These are phyloP conservation scores for Laupala kohalensis DNA, from an alignment of 1,140 invertebrate species.

Conservation along the genomic window DNA sequence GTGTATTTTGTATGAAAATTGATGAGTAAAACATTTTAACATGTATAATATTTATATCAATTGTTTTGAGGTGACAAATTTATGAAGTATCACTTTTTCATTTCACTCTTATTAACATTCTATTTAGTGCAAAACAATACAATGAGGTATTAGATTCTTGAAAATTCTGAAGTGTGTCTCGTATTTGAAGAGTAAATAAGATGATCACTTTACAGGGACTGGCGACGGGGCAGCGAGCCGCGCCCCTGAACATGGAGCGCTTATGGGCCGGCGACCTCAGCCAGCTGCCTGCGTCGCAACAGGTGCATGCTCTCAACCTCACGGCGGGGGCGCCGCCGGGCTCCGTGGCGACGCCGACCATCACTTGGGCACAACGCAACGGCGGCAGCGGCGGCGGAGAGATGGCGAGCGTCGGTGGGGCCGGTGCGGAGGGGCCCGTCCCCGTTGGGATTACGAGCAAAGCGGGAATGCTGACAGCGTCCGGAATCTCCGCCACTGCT, in stretches of 20 bases:
- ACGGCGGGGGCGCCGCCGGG: constrained; percentile 39
- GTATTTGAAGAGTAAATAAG: too few species aligned
- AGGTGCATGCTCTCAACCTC: constrained; percentile 66
- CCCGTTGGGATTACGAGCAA: neutral
- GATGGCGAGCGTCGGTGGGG: neutral
- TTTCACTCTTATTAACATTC: too few species aligned
- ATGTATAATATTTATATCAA: too few species aligned
- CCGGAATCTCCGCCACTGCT: constrained; percentile 20
- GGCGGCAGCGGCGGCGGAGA: constrained; percentile 3
- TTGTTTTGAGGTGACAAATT: too few species aligned
- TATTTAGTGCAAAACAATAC: too few species aligned
- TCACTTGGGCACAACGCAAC: constrained; percentile 11
- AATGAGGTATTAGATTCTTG: too few species aligned
- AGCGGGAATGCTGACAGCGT: neutral
- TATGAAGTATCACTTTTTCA: too few species aligned
- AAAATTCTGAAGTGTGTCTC: too few species aligned
- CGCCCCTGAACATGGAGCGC: constrained; percentile 77
- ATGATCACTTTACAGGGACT: too few species aligned
- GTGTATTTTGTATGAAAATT: too few species aligned
- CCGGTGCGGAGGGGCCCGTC: neutral
- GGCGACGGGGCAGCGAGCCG: constrained; percentile 31
- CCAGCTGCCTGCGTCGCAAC: constrained; percentile 66
- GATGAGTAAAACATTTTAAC: too few species aligned
- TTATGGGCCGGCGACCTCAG: constrained; percentile 76
- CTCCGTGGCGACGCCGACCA: neutral